These are phyloP conservation scores for Suricata suricatta DNA, from an alignment of 2,113 vertebrate species.

Conservation along the genomic window DNA sequence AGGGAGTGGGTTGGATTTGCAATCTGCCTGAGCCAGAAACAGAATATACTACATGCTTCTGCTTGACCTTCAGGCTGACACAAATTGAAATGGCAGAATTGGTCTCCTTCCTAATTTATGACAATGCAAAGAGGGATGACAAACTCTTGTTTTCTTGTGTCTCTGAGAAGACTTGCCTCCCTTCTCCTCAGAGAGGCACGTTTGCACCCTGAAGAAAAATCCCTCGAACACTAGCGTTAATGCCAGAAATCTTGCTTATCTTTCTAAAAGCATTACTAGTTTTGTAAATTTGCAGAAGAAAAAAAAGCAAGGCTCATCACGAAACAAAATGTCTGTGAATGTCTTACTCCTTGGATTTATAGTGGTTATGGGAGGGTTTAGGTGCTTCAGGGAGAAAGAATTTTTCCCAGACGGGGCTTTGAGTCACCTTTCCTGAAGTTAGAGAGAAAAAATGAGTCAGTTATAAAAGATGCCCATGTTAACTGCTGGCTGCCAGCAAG, in stretches of 20 bases:
- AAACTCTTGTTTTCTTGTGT: neutral
- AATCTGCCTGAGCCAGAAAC: neutral
- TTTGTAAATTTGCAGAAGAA: neutral
- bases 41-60: neutral
- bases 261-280: neutral
- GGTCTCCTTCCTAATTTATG: neutral
- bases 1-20: neutral
- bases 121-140: neutral
- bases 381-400: neutral
- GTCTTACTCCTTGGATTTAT: neutral
- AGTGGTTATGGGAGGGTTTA: neutral
- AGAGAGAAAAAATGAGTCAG: neutral
- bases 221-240: neutral
- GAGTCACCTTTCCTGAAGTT: neutral
- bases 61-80: neutral
- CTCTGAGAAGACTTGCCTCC: neutral
- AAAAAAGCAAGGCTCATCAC: neutral
- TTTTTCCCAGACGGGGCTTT: neutral
- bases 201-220: neutral
- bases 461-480: neutral
- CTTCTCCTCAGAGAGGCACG: neutral
- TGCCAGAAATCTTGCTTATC: neutral
- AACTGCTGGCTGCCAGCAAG: neutral
- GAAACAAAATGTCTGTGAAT: conserved; percentile 16
- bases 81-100: conserved; percentile 38